phyloP scores from a whole-genome alignment of 2,113 vertebrate species.

The Varanus salvator region DNA sequence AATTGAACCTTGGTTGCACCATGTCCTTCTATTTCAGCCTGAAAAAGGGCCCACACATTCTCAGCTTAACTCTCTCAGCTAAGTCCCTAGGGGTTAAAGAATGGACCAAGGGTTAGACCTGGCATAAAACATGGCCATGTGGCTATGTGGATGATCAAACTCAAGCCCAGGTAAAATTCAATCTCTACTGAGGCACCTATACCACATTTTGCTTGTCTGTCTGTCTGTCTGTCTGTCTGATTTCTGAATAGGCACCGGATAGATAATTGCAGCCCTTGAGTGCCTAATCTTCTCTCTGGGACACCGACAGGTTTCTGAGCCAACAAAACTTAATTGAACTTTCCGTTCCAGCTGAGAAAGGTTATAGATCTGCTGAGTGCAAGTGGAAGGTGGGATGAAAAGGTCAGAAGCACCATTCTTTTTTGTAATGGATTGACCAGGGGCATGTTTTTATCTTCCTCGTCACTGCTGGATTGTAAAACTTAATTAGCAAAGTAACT shows the following conservation, averaged over 20 bases:
- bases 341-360: constrained; percentile 85
- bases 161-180: not conserved
- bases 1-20: too few relatives aligned
- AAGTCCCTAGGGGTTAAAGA: too few relatives aligned
- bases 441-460: constrained; percentile 73
- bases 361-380: constrained; percentile 77
- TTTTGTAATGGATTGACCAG: constrained; percentile 79
- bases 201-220: not conserved
- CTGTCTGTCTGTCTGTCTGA: constrained; percentile 72
- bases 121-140: not conserved
- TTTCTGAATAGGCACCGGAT: constrained; percentile 81
- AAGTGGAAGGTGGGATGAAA: constrained; percentile 76
- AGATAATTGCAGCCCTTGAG: constrained; percentile 83
- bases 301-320: constrained; percentile 82
- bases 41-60: too few relatives aligned
- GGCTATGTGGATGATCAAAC: not conserved
- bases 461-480: constrained; percentile 72
- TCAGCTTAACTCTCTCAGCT: too few relatives aligned
- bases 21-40: too few relatives aligned
- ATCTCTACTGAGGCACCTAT: not conserved
- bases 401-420: constrained; percentile 79
- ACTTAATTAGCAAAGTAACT: constrained; percentile 74
- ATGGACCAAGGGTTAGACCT: too few relatives aligned
- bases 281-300: constrained; percentile 83
- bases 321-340: constrained; percentile 88